Evolutionary conservation across 1,140 invertebrate species (phyloP).

Genomic region (Zaprionus tsacasi): DNA sequence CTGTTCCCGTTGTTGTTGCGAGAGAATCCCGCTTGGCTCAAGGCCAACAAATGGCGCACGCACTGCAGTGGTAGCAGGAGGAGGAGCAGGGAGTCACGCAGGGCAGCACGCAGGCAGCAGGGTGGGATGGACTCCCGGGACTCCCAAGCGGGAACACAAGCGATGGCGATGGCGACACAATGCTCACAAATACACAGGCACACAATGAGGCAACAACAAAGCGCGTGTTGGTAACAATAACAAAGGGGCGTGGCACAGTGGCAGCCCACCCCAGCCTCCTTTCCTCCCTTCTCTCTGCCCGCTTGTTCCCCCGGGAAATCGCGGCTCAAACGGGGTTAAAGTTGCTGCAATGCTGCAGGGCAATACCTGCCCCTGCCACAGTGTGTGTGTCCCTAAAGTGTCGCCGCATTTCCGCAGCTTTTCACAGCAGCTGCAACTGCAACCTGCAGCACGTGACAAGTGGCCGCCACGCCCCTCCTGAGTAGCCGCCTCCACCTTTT

Average conservation of each 20-base stretch:
- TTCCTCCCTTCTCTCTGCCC: not conserved
- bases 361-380: slow-evolving; percentile 5
- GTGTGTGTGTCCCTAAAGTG: slow-evolving; percentile 27
- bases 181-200: slow-evolving; percentile 9
- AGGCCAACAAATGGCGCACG: slow-evolving; percentile 53
- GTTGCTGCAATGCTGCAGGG: slow-evolving; percentile 55
- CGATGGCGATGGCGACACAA: slow-evolving; percentile 20
- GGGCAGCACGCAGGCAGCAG: not conserved
- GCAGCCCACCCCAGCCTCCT: not conserved
- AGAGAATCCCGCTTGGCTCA: slow-evolving; percentile 44
- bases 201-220: slow-evolving; percentile 31
- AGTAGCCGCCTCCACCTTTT: not conserved
- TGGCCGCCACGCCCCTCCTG: not conserved
- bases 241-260: slow-evolving; percentile 41
- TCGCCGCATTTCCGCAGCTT: slow-evolving; percentile 54
- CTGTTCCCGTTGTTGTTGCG: slow-evolving; percentile 19
- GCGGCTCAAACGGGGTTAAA: slow-evolving; percentile 49
- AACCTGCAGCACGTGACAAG: slow-evolving; percentile 43
- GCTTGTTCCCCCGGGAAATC: slow-evolving; percentile 4
- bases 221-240: slow-evolving; percentile 35
- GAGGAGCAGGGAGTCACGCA: not conserved
- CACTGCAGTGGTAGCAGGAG: slow-evolving; percentile 44
- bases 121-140: not conserved
- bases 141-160: slow-evolving; percentile 10
- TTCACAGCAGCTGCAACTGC: slow-evolving; percentile 23